Evolutionary conservation across 2,113 vertebrate species (phyloP), one percentile per base, ranked within the genome.

Genomic region (Neogobius melanostomus): DNA sequence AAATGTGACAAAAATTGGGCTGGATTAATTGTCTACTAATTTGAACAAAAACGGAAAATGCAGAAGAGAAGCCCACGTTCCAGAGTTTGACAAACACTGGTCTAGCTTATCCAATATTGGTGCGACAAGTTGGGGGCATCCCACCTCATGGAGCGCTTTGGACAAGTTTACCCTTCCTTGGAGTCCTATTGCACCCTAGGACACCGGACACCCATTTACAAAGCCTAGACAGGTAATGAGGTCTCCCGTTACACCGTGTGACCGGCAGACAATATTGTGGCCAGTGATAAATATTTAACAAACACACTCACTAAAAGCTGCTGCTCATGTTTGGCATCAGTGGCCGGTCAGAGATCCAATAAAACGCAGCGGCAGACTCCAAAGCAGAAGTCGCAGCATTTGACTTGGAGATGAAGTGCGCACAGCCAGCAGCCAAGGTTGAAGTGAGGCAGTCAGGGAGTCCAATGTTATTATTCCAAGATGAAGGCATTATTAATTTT

Each of bases 181-280:
- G 7, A 56, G 70, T 91, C 75, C 64, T 15, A 54, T 89, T 87
- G 61, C 82, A 66, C 62, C 65, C 50, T 64, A 16, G 21, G 85
- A 88, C 79, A 89, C 60, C 0, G 66, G 77, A 90, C 88, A 88
- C 66, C 56, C 89, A 68, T 90, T 89, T 91, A 90, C 87, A 88
- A 82, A 68, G 71, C 66, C 67, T 5, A 15, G 7, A 47, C 85
- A 86, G 82, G 82, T 90, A 90, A 91, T 89, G 84, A 87, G 78
- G 54, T 75, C 66, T 91, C 83, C 21, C 12, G 75, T 89, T 85
- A 76, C 87, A 77, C 83, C 86, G 57, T 50, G 65, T 87, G 75
- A 77, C 85, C 56, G 14, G 6, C 7, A 49, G 66, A 85, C 87
- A 89, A 83, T 84, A 84, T 12, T 43, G 52, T 66, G 14, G 17